Conservation (phyloP, 1,140 invertebrate species). For the Zaprionus ornatus region DNA sequence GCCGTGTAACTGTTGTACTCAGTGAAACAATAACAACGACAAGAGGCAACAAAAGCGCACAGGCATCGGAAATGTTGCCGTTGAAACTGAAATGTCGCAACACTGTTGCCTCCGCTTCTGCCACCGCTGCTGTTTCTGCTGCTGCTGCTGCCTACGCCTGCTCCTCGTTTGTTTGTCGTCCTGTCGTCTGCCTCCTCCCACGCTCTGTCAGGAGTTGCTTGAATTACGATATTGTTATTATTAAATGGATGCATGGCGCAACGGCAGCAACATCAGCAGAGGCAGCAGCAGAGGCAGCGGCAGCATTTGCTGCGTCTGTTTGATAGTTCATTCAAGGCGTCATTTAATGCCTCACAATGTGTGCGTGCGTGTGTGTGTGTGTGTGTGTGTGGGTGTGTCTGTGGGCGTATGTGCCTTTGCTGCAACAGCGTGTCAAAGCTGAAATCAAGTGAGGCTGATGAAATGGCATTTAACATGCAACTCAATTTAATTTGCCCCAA, state of each 20-base stretch:
- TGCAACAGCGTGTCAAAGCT: conserved; percentile 56
- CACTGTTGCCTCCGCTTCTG: conserved; percentile 42
- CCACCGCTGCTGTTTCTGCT: background rate
- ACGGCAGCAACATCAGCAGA: background rate
- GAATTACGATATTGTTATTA: conserved; percentile 83
- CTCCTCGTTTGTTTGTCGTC: conserved; percentile 31
- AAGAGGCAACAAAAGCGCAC: conserved; percentile 62
- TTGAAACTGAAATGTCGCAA: conserved; percentile 81
- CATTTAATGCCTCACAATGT: conserved; percentile 75
- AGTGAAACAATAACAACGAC: conserved; percentile 75
- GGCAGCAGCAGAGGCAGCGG: background rate
- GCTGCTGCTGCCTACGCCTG: background rate
- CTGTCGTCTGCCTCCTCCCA: background rate
- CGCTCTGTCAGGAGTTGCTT: conserved; percentile 75
- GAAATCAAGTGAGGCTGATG: conserved; percentile 70
- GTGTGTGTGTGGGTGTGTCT: conserved; percentile 2
- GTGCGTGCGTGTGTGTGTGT: background rate
- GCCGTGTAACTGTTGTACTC: conserved; percentile 17
- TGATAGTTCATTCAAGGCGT: conserved; percentile 75
- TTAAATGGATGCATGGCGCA: conserved; percentile 68
- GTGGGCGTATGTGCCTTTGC: conserved; percentile 45
- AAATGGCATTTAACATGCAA: conserved; percentile 73
- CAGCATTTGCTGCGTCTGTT: conserved; percentile 47
- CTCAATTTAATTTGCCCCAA: conserved; percentile 74
- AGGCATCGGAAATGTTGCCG: conserved; percentile 81